Percentiles rank a stretch among this genome's conserved stretches.
phyloP scores from a whole-genome alignment of 1,140 invertebrate genomes.

The Diachasma alloeum region DNA sequence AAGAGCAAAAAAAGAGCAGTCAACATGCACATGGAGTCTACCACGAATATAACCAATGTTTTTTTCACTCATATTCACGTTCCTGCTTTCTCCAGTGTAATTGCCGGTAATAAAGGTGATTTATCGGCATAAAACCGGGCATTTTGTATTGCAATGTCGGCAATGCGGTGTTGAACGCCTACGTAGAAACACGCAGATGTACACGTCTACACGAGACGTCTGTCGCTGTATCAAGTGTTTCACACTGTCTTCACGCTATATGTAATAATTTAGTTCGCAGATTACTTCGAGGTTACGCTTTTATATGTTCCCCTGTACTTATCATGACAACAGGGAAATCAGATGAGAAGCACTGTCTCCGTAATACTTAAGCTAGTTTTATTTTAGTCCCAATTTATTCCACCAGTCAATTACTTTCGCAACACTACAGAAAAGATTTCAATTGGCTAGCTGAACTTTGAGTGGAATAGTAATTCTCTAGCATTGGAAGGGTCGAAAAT shows the following conservation, averaged over 20 bases:
- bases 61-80: neutral
- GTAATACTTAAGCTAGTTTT: no score
- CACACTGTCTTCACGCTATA: neutral
- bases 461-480: no score
- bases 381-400: no score
- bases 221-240: neutral
- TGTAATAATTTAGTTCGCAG: neutral
- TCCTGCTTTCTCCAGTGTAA: conserved; percentile 3
- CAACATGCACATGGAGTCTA: neutral
- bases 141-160: neutral
- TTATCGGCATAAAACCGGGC: neutral
- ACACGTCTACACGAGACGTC: neutral
- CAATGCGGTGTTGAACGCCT: neutral
- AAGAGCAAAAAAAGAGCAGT: neutral
- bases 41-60: neutral
- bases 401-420: no score
- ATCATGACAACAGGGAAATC: neutral
- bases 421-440: no score
- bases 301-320: neutral
- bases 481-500: no score
- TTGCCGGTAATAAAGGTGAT: neutral
- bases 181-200: neutral
- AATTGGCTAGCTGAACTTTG: no score
- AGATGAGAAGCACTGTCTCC: no score
- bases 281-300: neutral